Conservation (phyloP, 2,888 invertebrate species). For the Hyalella azteca region DNA sequence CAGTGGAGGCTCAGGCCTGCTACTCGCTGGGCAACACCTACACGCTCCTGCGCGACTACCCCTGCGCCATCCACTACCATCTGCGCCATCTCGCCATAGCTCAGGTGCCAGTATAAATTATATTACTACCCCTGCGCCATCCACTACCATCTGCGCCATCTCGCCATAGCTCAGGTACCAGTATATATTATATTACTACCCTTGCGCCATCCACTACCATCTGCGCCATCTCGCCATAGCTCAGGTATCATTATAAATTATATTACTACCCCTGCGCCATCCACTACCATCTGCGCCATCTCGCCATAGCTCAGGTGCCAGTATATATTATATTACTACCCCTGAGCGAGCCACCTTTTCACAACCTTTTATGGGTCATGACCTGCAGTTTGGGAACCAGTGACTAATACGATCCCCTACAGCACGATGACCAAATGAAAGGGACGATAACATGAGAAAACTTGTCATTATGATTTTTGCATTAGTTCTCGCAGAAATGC, state of each 20-base stretch:
- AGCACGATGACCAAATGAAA: no score
- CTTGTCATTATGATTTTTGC: no score
- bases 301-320: slow-evolving; percentile 61
- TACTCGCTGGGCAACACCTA: slow-evolving; percentile 97
- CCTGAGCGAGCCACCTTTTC: slow-evolving; percentile 81
- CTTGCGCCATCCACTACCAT: slow-evolving; percentile 91
- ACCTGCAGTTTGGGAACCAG: no score
- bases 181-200: slow-evolving; percentile 72
- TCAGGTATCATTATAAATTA: neutral
- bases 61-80: slow-evolving; percentile 91
- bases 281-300: slow-evolving; percentile 79
- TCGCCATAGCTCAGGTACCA: slow-evolving; percentile 60
- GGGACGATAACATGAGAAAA: no score
- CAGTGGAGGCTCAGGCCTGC: slow-evolving; percentile 96
- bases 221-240: slow-evolving; percentile 64
- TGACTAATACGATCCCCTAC: no score
- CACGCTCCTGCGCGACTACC: slow-evolving; percentile 88
- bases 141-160: slow-evolving; percentile 79
- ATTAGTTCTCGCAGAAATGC: no score
- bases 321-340: neutral
- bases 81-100: slow-evolving; percentile 66
- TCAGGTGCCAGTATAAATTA: neutral
- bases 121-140: slow-evolving; percentile 70
- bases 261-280: slow-evolving; percentile 83
- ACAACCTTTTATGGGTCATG: slow-evolving; percentile 61